Conservation (phyloP, 2,888 invertebrate species). For the Heliconius aoede region DNA sequence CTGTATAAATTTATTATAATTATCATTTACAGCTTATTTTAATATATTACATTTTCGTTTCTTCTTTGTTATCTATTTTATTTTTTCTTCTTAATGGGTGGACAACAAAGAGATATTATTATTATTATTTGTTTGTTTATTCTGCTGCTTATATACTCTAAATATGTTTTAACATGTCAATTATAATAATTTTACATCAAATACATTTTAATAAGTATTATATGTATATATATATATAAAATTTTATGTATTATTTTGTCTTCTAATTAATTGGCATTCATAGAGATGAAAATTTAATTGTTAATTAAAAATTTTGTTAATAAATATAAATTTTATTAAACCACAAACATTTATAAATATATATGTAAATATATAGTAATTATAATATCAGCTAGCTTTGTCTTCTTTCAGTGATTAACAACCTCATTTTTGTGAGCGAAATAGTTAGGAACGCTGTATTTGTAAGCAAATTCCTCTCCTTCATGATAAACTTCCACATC, state of each 20-base stretch:
- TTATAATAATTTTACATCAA: no score
- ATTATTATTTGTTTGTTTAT: no score
- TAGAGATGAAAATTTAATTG: neutral
- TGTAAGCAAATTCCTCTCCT: slow-evolving; percentile 65
- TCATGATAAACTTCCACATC: slow-evolving; percentile 83
- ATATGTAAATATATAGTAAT: neutral
- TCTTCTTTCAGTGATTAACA: slow-evolving; percentile 55
- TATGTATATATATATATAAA: no score
- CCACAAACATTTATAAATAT: neutral
- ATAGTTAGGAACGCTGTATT: slow-evolving; percentile 57
- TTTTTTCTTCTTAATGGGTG: no score
- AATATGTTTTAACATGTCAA: no score
- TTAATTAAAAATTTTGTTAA: neutral
- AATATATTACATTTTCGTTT: no score
- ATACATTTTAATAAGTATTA: no score
- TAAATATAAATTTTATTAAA: slow-evolving; percentile 2
- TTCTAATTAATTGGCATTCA: neutral
- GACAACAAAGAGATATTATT: no score
- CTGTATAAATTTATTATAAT: no score
- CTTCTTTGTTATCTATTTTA: no score
- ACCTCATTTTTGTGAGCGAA: slow-evolving; percentile 52
- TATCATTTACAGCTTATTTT: no score
- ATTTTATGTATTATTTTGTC: neutral
- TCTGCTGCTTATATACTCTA: no score
- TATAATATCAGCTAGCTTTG: slow-evolving; percentile 44